phyloP scores from a whole-genome alignment of 2,888 invertebrate species.

The Amblyjoppa proteus region DNA sequence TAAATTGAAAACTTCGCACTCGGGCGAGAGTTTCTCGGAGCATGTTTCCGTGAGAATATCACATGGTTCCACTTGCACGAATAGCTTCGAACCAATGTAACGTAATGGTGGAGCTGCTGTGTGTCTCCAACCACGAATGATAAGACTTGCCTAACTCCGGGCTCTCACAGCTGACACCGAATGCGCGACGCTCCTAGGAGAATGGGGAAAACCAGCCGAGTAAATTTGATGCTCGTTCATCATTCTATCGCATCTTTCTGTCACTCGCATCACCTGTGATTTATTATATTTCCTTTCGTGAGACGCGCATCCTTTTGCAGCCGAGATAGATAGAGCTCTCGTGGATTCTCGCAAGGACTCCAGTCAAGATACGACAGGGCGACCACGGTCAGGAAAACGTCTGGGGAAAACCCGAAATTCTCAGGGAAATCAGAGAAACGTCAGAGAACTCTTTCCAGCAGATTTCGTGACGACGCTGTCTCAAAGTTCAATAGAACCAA shows the following conservation, averaged over 20 bases:
- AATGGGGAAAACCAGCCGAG: conserved; percentile 34
- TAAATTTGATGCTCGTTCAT: conserved; percentile 29
- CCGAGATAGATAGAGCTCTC: not conserved
- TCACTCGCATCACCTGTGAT: not conserved
- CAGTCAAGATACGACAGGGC: not conserved
- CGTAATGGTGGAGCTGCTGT: not conserved
- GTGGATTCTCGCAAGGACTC: not conserved
- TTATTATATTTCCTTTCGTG: conserved; percentile 11
- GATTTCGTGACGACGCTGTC: too few species aligned
- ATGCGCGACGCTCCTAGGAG: not conserved
- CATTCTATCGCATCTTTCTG: not conserved
- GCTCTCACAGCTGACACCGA: not conserved
- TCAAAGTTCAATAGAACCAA: too few species aligned
- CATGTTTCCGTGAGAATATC: not conserved
- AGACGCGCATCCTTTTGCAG: not conserved
- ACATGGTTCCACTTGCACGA: conserved; percentile 3
- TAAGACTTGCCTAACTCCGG: not conserved
- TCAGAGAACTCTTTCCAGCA: too few species aligned
- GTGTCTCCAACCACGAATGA: conserved; percentile 9
- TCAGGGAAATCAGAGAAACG: too few species aligned
- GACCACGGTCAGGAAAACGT: not conserved
- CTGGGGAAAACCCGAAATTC: not conserved
- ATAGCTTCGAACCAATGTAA: conserved; percentile 5
- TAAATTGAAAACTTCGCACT: not conserved
- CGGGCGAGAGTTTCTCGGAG: not conserved